Evolutionary conservation across 2,888 invertebrate genomes (phyloP).

Genomic region (Chrysolina oricalcia): DNA sequence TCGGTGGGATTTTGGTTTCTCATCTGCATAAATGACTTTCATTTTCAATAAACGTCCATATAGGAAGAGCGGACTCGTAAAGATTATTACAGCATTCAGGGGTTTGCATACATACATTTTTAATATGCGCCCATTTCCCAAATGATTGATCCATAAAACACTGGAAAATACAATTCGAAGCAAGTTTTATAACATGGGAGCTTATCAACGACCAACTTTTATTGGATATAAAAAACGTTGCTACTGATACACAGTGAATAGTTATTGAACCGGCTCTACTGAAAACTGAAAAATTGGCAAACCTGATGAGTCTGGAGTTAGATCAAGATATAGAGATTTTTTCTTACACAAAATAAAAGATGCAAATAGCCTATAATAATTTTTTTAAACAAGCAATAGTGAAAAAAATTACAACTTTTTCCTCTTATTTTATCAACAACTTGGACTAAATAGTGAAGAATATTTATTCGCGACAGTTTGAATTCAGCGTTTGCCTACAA

Average conservation of each 20-base stretch:
- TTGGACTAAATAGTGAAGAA: no score
- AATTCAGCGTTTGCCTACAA: no score
- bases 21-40: slow-evolving; percentile 64
- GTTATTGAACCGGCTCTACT: no score
- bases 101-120: slow-evolving; percentile 66
- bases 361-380: no score
- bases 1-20: slow-evolving; percentile 58
- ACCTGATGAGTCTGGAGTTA: not conserved
- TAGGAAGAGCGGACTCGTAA: slow-evolving; percentile 60
- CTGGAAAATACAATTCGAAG: slow-evolving; percentile 48
- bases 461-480: no score
- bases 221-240: slow-evolving; percentile 40
- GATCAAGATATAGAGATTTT: no score
- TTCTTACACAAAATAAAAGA: no score
- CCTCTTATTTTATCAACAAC: no score
- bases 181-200: slow-evolving; percentile 46
- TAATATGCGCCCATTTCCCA: slow-evolving; percentile 55
- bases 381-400: no score
- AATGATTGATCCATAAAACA: slow-evolving; percentile 60
- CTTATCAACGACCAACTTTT: slow-evolving; percentile 52
- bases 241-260: not conserved
- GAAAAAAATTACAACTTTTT: no score
- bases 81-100: slow-evolving; percentile 65
- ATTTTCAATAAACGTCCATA: slow-evolving; percentile 64
- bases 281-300: no score